Evolutionary conservation across 2,797 vertebrate species (phyloP), one percentile per base, ranked within the genome.

Genomic region (Myotis vivesi): DNA sequence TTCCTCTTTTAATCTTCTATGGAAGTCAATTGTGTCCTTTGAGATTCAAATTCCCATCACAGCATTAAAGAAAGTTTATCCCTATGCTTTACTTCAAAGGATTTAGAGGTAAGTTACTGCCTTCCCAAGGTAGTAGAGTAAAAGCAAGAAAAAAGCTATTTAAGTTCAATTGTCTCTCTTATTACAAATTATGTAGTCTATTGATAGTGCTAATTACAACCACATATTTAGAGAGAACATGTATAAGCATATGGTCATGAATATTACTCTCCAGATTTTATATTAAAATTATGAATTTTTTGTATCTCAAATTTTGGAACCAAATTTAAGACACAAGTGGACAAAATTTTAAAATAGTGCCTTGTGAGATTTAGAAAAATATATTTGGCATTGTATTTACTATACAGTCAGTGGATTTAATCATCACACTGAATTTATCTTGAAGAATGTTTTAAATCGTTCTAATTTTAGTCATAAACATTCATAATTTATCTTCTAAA

Each of bases 1-100:
- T 97, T 96, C 62, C 22, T 92, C 64, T 71, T 90, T 96, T 96
- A 83, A 97, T 97, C 53, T 77, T 95, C 87, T 41, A 89, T 96
- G 62, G 95, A 97, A 97, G 91, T 97, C 93, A 95, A 25, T 92
- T 92, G 12, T 87, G 44, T 33, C 75, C 17, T 89, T 80, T 97
- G 84, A 91, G 85, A 97, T 82, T 66, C 55, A 62, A 87, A 96
- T 96, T 97, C 55, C 91, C 89, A 92, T 38, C 49, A 94, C 0
- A 91, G 5, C 9, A 87, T 77, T 89, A 94, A 95, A 90, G 30
- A 85, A 90, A 94, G 28, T 92, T 91, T 75, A 33, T 22, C 23
- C 81, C 23, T 13, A 33, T 6, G 8, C 28, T 89, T 92, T 87
- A 55, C 86, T 94, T 97, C n/a, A 59, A 49, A 94, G 51, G 13